A percentile compares a stretch with the other conserved stretches of the same genome.
Conservation (phyloP, 2,888 invertebrate species). For the Omphaloscelis lunosa region DNA sequence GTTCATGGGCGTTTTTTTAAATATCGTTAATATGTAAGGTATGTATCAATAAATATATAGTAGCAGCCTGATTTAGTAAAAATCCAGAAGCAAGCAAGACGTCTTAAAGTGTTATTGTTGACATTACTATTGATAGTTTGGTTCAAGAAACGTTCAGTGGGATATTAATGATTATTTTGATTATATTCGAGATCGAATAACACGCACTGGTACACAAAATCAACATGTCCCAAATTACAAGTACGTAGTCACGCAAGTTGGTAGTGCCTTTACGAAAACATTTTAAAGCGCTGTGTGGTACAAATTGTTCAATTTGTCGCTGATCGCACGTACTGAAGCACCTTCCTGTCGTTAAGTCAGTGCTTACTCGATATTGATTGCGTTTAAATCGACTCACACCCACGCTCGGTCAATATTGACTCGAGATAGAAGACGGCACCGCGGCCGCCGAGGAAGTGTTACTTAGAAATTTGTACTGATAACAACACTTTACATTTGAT, state of each 20-base stretch:
- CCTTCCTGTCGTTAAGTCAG: conserved; percentile 73
- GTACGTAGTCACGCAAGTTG: conserved; percentile 42
- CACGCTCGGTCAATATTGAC: conserved; percentile 88
- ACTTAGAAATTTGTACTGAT: conserved; percentile 87
- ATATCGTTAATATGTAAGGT: conserved; percentile 10
- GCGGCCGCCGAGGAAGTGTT: conserved; percentile 81
- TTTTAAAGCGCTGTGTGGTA: conserved; percentile 57
- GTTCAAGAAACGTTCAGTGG: conserved; percentile 9
- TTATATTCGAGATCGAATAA: conserved; percentile 25
- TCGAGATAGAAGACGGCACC: conserved; percentile 79
- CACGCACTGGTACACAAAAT: conserved; percentile 39
- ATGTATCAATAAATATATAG: conserved; percentile 27
- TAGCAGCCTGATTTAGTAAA: not conserved
- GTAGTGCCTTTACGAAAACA: conserved; percentile 55
- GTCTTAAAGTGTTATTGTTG: conserved; percentile 26
- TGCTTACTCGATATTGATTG: conserved; percentile 83
- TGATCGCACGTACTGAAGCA: conserved; percentile 74
- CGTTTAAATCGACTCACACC: conserved; percentile 84
- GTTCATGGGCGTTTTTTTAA: conserved; percentile 66
- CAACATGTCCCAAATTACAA: conserved; percentile 56
- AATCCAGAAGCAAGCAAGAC: conserved; percentile 23
- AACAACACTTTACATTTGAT: conserved; percentile 81
- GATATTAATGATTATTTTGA: conserved; percentile 33
- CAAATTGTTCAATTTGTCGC: conserved; percentile 71
- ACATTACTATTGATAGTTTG: conserved; percentile 26